Evolutionary conservation across 1,140 invertebrate species (phyloP), one percentile per base, ranked within the genome.

Genomic region (Drosophila dunni): DNA sequence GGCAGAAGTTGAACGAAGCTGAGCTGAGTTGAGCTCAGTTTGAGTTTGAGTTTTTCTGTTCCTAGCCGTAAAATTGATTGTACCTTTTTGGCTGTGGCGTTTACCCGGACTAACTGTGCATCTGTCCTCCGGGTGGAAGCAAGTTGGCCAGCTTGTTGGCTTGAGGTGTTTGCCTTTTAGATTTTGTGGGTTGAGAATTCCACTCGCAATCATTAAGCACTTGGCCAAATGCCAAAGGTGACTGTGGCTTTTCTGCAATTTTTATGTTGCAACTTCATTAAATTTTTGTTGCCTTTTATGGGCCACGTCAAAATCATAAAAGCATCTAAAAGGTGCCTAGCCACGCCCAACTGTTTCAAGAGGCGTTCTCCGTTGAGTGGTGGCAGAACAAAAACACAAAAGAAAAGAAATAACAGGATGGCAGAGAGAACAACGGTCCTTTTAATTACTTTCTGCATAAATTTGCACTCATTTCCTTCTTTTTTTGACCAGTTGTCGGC

Each of bases 361-460:
- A 24, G 51, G 42, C 29, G 40, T 38, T 40, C 8, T 10, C 10
- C 53, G 36, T 40, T 56, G 36, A 56, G 36, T 36, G 64, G n/a
- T 34, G n/a, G 24, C 24, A 29, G 5, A 29, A 29, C 6, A 29
- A 29, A 29, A 29, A 40, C 45, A 24, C 20, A 42, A 38, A 60
- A 65, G 24, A 54, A 40, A 51, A 44, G 34, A 56, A 65, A 40
- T 53, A 53, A 53, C 50, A 36, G 33, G 36, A 50, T 36, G 50
- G 10, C 36, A n/a, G 33, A 50, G 24, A 38, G 15, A 38, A 77
- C 83, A 88, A 82, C 76, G 79, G 83, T 64, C 74, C 76, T 86
- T 86, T 86, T 86, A 86, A 86, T 86, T 86, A 86, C 79, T 86
- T 86, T 79, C 83, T 86, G 83, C 83, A 86, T 86, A 86, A 86